A percentile compares a stretch with the other conserved stretches of the same genome.
Conservation (phyloP, 2,797 vertebrate genomes). For the Phrynocephalus forsythii region DNA sequence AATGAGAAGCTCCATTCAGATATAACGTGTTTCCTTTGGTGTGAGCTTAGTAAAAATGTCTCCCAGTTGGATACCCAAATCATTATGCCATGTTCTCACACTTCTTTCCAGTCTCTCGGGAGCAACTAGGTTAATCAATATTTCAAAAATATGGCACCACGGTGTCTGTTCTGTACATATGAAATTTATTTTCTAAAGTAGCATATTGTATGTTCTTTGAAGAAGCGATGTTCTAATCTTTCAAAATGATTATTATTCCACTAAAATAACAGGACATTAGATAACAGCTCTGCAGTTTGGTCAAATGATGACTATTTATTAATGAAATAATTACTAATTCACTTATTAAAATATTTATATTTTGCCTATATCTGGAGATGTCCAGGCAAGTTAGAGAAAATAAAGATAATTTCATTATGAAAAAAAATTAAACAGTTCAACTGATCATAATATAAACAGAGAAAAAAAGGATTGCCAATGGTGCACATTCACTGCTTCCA, state of each 20-base stretch:
- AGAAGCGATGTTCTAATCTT: conserved; percentile 18
- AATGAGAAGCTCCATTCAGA: conserved; percentile 19
- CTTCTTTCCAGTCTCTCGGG: conserved; percentile 18
- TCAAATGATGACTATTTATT: not conserved
- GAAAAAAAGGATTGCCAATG: no score
- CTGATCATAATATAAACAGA: not conserved
- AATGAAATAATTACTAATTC: no score
- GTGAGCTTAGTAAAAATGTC: conserved; percentile 34
- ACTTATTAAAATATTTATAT: not conserved
- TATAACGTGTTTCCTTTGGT: not conserved
- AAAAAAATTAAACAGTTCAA: not conserved
- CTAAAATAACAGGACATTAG: not conserved
- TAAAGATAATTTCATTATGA: not conserved
- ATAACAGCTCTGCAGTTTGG: not conserved
- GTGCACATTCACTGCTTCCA: not conserved
- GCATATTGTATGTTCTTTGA: conserved; percentile 35
- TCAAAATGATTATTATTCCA: conserved; percentile 25
- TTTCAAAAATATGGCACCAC: conserved; percentile 44
- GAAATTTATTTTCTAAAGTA: conserved; percentile 20
- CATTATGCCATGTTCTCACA: conserved; percentile 31
- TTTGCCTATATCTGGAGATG: not conserved
- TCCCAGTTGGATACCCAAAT: conserved; percentile 37
- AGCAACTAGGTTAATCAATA: conserved; percentile 27
- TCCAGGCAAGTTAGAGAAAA: not conserved
- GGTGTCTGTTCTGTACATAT: conserved; percentile 9